Base-by-base conservation (phyloP, 2,113 vertebrate species). In the Dinomys branickii region DNA sequence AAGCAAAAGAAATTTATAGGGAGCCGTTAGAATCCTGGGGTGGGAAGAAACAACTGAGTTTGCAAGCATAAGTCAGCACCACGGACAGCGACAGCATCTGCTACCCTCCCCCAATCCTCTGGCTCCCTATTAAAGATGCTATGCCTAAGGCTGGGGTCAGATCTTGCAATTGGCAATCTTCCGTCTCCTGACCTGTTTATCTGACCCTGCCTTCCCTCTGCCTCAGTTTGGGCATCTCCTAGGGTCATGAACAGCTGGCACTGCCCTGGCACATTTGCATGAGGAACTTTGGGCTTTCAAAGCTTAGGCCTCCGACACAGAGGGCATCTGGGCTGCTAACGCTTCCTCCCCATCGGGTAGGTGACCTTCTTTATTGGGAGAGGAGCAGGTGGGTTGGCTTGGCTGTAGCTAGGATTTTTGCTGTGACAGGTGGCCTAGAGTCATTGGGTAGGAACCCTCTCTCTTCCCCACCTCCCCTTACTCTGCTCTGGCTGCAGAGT, bases 341-440 rank as follows among this genome's bases (percentile, higher is more conserved):
- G 44, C 91, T 95, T 97, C 89, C 89, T 95, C 75, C 96, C 97
- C 91, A 80, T 71, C 35, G 98, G 97, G 96, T 86, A 98, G 95
- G 98, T 97, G 98, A 98, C 98, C 97, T 98, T 97, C 92, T 71
- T 94, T 94, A 92, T 56, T 94, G 94, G 93, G 78, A 50, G 85
- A 96, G 82, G 88, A 97, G 92, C 97, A 98, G 98, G 97, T 97
- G 96, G 94, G 87, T 61, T 58, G 63, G 35, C 85, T 97, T 96
- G 97, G 97, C 96, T 95, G 77, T 86, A 87, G 77, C 9, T 56
- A 90, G 61, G 83, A 50, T 52, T 75, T 94, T 96, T 95, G 30
- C 93, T 92, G 92, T 98, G 98, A 97, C 98, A 98, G 97, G 97
- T 97, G 96, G 97, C 90, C 71, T 92, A 35, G 85, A 97, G 94